Evolutionary conservation across 2,113 vertebrate species (phyloP).

Genomic region (Leptocoma aspasia): DNA sequence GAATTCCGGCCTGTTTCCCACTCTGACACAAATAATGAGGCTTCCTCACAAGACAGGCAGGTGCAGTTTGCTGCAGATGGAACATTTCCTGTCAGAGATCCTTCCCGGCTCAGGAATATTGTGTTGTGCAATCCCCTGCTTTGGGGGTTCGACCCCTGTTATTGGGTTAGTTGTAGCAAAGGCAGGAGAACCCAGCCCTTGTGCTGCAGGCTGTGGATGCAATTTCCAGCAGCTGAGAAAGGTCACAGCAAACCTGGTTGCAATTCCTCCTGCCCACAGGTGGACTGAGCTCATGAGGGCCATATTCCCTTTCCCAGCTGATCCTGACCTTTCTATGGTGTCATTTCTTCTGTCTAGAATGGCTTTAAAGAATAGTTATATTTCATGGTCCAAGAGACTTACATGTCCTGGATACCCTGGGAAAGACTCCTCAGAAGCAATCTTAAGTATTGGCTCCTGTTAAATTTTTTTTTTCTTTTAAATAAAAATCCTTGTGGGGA

Average conservation of each 20-base stretch:
- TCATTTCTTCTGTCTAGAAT: not conserved
- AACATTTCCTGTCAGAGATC: not conserved
- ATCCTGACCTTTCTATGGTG: not conserved
- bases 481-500: not conserved
- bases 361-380: not conserved
- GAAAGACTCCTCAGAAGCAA: not conserved
- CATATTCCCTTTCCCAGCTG: not conserved
- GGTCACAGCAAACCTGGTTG: not conserved
- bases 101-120: not conserved
- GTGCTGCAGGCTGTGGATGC: not conserved
- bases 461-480: not conserved
- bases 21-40: not conserved
- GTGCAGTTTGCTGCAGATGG: not conserved
- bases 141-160: no score
- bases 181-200: not conserved
- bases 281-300: not conserved
- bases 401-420: not conserved
- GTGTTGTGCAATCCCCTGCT: not conserved
- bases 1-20: not conserved
- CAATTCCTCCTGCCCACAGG: not conserved
- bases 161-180: not conserved
- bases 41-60: not conserved
- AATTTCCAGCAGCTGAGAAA: not conserved
- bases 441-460: not conserved
- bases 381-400: not conserved